Percentiles rank a stretch among this genome's conserved stretches.
phyloP scores from a whole-genome alignment of 1,140 invertebrate species.

The Lordiphosa stackelbergi region DNA sequence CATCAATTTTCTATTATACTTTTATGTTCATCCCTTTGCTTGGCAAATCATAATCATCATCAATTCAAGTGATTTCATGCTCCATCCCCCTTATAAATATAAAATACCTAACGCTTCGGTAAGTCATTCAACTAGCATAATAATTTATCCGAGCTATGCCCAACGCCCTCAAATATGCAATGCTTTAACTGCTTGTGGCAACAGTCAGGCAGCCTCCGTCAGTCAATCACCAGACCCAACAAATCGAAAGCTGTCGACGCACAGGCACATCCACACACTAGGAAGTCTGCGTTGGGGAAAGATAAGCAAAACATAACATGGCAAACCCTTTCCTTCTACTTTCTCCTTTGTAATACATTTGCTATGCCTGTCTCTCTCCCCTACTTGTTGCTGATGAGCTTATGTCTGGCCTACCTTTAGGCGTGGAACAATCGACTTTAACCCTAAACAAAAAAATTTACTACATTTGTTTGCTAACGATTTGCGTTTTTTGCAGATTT shows the following conservation, averaged over 20 bases:
- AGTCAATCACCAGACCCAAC: conserved; percentile 39
- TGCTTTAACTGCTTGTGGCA: conserved; percentile 27
- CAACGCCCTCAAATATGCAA: conserved; percentile 27
- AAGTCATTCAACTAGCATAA: conserved; percentile 20
- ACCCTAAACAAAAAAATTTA: conserved; percentile 33
- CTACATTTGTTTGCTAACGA: conserved; percentile 23
- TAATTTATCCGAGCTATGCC: conserved; percentile 39
- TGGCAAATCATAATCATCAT: conserved; percentile 14
- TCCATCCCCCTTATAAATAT: background rate
- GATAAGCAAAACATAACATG: conserved; percentile 15
- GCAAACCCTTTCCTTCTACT: conserved; percentile 2
- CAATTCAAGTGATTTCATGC: conserved; percentile 11
- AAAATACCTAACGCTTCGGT: conserved; percentile 5
- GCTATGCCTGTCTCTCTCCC: background rate
- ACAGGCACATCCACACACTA: background rate
- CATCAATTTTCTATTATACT: background rate
- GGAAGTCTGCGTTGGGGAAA: background rate
- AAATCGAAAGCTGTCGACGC: conserved; percentile 35
- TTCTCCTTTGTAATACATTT: background rate
- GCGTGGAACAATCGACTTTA: conserved; percentile 9
- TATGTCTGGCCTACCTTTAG: conserved; percentile 27
- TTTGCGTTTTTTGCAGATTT: conserved; percentile 55
- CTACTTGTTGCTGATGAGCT: conserved; percentile 63
- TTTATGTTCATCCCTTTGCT: background rate
- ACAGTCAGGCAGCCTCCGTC: conserved; percentile 18